These are phyloP conservation scores for Dicaeum eximium DNA, from an alignment of 2,113 vertebrate species.

Conservation along the genomic window DNA sequence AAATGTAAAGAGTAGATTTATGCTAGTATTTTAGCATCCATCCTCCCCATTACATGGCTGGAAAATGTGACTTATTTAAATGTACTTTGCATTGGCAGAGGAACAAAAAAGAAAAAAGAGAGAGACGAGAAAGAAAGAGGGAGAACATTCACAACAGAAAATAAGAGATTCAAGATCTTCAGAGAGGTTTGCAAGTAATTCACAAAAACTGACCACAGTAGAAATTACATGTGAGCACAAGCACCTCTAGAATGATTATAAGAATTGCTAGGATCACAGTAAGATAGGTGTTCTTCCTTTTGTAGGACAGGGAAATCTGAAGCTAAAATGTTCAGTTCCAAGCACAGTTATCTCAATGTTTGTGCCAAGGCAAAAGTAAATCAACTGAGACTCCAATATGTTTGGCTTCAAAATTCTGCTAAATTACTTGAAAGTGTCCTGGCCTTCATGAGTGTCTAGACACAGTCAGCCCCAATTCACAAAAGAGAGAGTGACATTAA, in stretches of 20 bases:
- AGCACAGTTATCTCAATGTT: background rate
- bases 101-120: background rate
- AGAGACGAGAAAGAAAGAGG: background rate
- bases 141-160: background rate
- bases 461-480: background rate
- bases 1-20: background rate
- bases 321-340: background rate
- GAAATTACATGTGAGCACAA: background rate
- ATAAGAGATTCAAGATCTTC: background rate
- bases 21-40: background rate
- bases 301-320: background rate
- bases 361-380: background rate
- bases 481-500: background rate
- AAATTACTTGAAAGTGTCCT: background rate
- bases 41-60: background rate
- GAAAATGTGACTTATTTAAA: background rate
- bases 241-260: background rate
- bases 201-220: background rate
- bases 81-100: background rate
- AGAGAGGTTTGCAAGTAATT: background rate
- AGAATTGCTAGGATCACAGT: background rate
- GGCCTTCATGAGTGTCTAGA: background rate
- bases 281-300: background rate
- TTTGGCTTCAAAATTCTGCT: background rate
- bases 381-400: background rate